phyloP scores from a whole-genome alignment of 2,113 vertebrate species.

The Pteropus alecto region DNA sequence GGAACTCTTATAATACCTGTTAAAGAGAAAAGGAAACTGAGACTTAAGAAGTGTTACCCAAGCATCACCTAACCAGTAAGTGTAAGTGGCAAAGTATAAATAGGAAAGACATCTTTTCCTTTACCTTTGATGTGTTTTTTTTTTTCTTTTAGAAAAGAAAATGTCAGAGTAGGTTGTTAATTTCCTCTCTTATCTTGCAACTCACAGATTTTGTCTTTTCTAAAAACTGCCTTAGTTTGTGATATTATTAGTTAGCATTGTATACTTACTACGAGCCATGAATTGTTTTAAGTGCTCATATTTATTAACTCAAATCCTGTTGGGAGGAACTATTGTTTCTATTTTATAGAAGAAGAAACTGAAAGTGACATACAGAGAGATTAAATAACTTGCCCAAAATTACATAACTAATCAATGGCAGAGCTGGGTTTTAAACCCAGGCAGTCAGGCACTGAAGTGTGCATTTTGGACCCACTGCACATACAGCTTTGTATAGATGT shows the following conservation, averaged over 20 bases:
- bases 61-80: neutral
- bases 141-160: neutral
- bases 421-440: neutral
- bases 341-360: neutral
- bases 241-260: neutral
- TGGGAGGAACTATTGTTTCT: neutral
- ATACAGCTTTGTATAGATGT: rapidly evolving
- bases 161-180: neutral
- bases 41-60: neutral
- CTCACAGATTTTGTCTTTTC: neutral
- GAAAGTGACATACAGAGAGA: neutral
- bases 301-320: neutral
- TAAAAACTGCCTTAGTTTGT: neutral
- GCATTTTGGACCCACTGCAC: neutral
- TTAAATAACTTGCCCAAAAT: neutral
- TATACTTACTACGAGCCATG: neutral
- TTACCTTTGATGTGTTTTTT: neutral
- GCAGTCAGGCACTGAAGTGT: neutral
- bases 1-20: neutral
- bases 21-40: neutral
- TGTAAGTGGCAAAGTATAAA: neutral
- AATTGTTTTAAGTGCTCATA: neutral
- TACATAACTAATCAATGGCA: neutral
- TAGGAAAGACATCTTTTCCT: neutral
- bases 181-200: neutral